phyloP scores from a whole-genome alignment of 2,888 invertebrate genomes.

The Nomada fabriciana region DNA sequence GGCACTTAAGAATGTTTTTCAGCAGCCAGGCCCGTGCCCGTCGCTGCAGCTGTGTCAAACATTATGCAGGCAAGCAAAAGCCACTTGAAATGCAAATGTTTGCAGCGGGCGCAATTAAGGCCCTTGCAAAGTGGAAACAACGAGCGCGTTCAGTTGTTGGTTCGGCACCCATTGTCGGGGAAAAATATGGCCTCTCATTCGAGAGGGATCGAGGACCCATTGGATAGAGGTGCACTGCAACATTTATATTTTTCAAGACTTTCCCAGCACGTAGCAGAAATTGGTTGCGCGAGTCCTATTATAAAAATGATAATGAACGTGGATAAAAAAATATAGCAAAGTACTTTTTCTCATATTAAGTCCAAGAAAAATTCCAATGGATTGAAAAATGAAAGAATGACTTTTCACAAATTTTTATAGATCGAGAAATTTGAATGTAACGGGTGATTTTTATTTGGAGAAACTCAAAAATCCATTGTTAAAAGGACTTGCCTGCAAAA shows the following conservation, averaged over 20 bases:
- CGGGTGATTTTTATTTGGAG: background rate
- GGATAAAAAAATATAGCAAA: no score
- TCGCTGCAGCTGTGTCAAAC: constrained; percentile 71
- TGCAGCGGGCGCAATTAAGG: constrained; percentile 76
- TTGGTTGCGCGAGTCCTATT: no score
- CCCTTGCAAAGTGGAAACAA: constrained; percentile 55
- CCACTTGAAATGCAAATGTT: constrained; percentile 79
- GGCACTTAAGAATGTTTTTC: constrained; percentile 48
- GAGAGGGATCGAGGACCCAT: background rate
- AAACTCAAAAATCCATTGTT: background rate
- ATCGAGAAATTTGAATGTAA: no score
- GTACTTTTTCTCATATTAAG: no score
- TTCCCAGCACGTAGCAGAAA: no score
- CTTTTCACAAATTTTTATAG: no score
- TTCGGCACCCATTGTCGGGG: constrained; percentile 36
- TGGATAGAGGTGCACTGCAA: no score
- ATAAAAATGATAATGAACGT: no score
- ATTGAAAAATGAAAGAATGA: no score
- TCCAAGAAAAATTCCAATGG: no score
- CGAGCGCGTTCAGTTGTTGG: constrained; percentile 48
- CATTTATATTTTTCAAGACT: no score
- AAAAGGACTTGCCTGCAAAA: background rate
- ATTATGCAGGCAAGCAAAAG: constrained; percentile 75
- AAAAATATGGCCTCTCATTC: constrained; percentile 40
- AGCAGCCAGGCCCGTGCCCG: constrained; percentile 30